A percentile compares a stretch with the other conserved stretches of the same genome.
These are phyloP conservation scores for Drosophila baimaii DNA, from an alignment of 1,140 invertebrate species.

Conservation along the genomic window DNA sequence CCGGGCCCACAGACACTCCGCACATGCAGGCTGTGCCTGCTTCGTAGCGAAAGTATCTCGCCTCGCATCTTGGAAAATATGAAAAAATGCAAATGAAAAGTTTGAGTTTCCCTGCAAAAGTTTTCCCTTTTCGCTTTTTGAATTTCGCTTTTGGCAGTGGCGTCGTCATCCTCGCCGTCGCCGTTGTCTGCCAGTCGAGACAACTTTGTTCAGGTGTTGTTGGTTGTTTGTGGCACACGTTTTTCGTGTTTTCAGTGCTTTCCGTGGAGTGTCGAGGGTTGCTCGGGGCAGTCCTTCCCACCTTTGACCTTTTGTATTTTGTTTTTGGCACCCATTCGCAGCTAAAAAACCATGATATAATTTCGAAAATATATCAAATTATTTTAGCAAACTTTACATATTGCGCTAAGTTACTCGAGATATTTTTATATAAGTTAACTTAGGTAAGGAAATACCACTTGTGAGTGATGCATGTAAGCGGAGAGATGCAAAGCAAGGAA, in stretches of 20 bases:
- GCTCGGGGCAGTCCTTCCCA: constrained; percentile 46
- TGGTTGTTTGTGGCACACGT: constrained; percentile 61
- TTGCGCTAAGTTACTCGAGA: neutral
- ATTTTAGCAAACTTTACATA: constrained; percentile 7
- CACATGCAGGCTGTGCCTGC: constrained; percentile 17
- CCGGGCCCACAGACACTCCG: constrained; percentile 9
- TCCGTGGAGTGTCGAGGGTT: constrained; percentile 53
- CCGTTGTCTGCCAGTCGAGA: constrained; percentile 50
- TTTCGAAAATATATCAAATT: constrained; percentile 38
- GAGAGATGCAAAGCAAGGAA: no score
- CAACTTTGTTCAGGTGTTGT: constrained; percentile 72
- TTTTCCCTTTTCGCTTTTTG: constrained; percentile 29
- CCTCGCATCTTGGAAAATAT: constrained; percentile 43
- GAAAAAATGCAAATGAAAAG: constrained; percentile 61
- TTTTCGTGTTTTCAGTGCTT: constrained; percentile 39
- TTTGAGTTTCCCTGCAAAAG: constrained; percentile 30
- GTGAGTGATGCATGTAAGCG: no score
- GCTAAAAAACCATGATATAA: constrained; percentile 47
- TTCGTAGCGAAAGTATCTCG: constrained; percentile 30
- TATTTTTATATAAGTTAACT: neutral
- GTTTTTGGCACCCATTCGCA: constrained; percentile 43
- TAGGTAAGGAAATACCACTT: no score
- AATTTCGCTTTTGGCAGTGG: constrained; percentile 38
- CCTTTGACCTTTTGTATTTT: constrained; percentile 71
- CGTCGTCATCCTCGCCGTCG: constrained; percentile 41